Base-by-base conservation (phyloP, 2,888 invertebrate genomes). In the Thereva unica region DNA sequence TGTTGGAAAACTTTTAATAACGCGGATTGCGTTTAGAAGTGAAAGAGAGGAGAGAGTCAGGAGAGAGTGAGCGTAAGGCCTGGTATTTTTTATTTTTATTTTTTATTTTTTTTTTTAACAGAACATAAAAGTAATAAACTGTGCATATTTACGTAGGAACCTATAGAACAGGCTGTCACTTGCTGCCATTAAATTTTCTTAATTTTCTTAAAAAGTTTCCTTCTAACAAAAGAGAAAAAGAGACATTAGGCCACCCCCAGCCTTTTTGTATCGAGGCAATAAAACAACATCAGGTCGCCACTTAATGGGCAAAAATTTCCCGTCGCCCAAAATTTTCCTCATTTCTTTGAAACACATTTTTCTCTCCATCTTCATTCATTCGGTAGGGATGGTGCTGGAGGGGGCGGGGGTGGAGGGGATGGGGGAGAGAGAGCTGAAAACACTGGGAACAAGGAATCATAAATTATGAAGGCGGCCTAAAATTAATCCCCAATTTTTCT, bases 401-500 rank as follows among this genome's bases (percentile, higher is more conserved):
- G 23, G 23, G 2, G 23, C 1, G 23, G 23, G 23, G 2, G 23
- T 23, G 1, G 23, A 2, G 23, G 23, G 23, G 2, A 2, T 1
- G 23, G 23, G 23, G 2, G 23, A 23, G 23, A 23, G 23, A 23
- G 23, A 23, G 23, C 23, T 23, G 23, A 23, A 44, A 10, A 9
- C 44, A 42, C 42, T 23, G 56, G 56, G 23, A 56, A 56, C 44
- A 44, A 56, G 35, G 44, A 44, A 56, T 44, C 56, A 35, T 56
- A 56, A 44, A n/a, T 41, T 34, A 34, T 44, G 56, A 56, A 8
- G 9, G 34, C 42, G 42, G 56, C 44, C 56, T 56, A 56, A 44
- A 56, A 56, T 56, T 56, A 47, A 56, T 56, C 56, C 35, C 44
- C 34, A 34, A 56, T 44, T 56, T 42, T 56, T 8, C 37, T 44